Conservation (phyloP, 2,797 vertebrate genomes). For the Clarias pachynema region DNA sequence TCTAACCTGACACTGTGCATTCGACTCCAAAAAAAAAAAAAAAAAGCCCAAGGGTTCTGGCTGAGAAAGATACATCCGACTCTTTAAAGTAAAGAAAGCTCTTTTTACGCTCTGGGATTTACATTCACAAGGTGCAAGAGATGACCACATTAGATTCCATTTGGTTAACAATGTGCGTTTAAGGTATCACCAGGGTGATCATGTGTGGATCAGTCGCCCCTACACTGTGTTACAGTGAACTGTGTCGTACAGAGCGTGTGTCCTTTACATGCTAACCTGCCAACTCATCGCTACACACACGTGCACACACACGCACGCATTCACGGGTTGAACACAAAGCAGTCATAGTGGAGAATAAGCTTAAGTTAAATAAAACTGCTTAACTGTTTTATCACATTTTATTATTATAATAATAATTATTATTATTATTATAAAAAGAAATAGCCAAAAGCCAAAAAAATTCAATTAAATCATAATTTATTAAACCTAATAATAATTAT, state of each 20-base stretch:
- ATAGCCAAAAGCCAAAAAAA: too few relatives aligned
- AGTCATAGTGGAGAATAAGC: background rate
- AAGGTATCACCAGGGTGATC: slow-evolving; percentile 39
- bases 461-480: too few relatives aligned
- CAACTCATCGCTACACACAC: slow-evolving; percentile 2
- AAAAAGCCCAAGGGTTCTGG: slow-evolving; percentile 31
- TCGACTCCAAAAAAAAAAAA: slow-evolving; percentile 4
- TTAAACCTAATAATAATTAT: too few relatives aligned
- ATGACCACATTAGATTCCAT: slow-evolving; percentile 42
- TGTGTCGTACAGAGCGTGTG: slow-evolving; percentile 12
- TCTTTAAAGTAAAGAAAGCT: slow-evolving; percentile 32
- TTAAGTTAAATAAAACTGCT: background rate
- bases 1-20: slow-evolving; percentile 31
- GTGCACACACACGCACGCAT: background rate
- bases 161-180: slow-evolving; percentile 38
- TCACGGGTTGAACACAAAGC: slow-evolving; percentile 19
- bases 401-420: background rate
- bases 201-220: slow-evolving; percentile 29
- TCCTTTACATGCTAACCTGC: slow-evolving; percentile 15
- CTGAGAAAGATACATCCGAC: slow-evolving; percentile 28
- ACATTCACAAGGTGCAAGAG: slow-evolving; percentile 37
- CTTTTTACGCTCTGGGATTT: slow-evolving; percentile 35
- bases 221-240: slow-evolving; percentile 30
- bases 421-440: background rate
- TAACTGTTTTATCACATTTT: background rate